Evolutionary conservation across 2,888 invertebrate species (phyloP), one percentile per base, ranked within the genome.

Genomic region (Megamerina dolium): DNA sequence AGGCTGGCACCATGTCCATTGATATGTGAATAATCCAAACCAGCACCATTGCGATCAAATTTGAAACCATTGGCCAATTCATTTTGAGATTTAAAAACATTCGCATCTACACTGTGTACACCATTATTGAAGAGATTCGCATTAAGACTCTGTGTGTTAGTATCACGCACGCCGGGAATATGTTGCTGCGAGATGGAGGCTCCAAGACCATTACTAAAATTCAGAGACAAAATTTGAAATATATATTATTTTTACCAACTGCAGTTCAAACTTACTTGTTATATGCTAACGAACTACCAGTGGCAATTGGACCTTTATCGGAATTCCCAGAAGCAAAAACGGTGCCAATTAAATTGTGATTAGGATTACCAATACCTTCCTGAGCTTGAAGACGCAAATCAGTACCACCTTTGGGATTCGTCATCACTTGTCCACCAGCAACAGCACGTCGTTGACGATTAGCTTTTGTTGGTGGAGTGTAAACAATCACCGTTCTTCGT

Each of bases 31-130:
- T 64, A 64, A 1, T 60, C 61, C 43, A 64, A 45, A 5, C 60
- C 64, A 26, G 54, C 62, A 6, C 65, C 64, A 37, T 64, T 64
- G 17, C 62, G 60, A 20, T 64, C 57, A 45, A 63, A 64, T 37
- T 63, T 46, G n/a, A 63, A 59, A 5, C 66, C 66, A 43, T 65
- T 65, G 35, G 66, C 58, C 12, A 63, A 49, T 13, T 56, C 59
- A 33, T 64, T 64, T 23, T 65, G 61, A 1, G 64, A 64, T 33
- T 56, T 57, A 17, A 64, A 64, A 4, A 47, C 66, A 37, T 61
- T 65, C 20, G 62, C 64, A 40, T 58, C 56, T 27, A 64, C 32
- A 10, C 54, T 65, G 45, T 64, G 60, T 0, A 40, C 39, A 12
- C 57, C 64, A 30, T 63, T 54, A 44, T 64, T 62, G 38, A 62